Evolutionary conservation across 1,140 invertebrate species (phyloP).

Genomic region (Lasioglossum albipes): DNA sequence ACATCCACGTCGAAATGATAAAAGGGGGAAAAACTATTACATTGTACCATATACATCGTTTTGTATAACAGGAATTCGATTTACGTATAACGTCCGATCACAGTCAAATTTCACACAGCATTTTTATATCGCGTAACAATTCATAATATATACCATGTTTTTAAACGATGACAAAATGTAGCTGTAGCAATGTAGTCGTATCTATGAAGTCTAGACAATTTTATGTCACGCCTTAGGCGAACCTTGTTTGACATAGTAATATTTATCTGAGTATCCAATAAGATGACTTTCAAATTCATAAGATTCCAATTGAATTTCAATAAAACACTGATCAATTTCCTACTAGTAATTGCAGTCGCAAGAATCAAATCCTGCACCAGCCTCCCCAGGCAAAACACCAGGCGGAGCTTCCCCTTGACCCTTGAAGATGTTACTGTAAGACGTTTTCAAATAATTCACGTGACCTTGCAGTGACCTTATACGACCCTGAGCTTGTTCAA

Average conservation of each 20-base stretch:
- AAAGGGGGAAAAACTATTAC: neutral
- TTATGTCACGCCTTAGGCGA: neutral
- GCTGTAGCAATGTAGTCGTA: neutral
- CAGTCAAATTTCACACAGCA: neutral
- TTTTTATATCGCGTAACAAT: neutral
- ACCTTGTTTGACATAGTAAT: neutral
- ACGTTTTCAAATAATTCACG: constrained; percentile 83
- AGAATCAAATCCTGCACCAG: constrained; percentile 67
- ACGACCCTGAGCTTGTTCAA: constrained; percentile 84
- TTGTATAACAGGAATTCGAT: constrained; percentile 7
- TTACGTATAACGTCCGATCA: neutral
- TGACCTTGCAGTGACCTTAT: constrained; percentile 84
- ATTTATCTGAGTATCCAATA: neutral
- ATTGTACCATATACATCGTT: constrained; percentile 16
- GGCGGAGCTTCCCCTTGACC: constrained; percentile 53
- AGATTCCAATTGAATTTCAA: constrained; percentile 13
- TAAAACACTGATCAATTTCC: constrained; percentile 10
- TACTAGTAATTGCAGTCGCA: constrained; percentile 73
- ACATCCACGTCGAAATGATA: constrained; percentile 28
- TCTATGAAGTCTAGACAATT: constrained; percentile 12
- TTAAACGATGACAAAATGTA: neutral
- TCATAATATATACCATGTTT: neutral
- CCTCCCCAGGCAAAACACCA: constrained; percentile 54
- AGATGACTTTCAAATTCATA: neutral
- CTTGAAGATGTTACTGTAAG: constrained; percentile 77